These are phyloP conservation scores for Gadopsis marmoratus DNA, from an alignment of 2,797 vertebrate species.

Conservation along the genomic window DNA sequence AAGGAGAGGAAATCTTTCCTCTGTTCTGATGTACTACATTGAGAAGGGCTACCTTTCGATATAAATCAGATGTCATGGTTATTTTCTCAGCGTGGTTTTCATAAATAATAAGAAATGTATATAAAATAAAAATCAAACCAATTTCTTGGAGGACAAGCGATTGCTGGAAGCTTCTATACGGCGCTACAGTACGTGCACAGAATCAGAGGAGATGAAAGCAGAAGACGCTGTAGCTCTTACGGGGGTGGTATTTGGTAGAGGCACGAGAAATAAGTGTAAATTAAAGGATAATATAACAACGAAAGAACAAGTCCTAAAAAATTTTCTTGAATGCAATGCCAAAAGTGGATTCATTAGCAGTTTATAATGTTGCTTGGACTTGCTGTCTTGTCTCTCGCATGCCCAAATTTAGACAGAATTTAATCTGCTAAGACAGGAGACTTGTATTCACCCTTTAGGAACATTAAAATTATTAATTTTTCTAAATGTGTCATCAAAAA, in stretches of 20 bases:
- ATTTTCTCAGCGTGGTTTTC: constrained; percentile 9
- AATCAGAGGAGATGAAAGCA: constrained; percentile 34
- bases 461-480: constrained; percentile 34
- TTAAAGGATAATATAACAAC: constrained; percentile 59
- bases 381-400: constrained; percentile 12
- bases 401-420: constrained; percentile 40
- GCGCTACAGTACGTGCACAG: constrained; percentile 15
- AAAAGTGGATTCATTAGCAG: constrained; percentile 68
- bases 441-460: neutral
- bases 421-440: constrained; percentile 20
- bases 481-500: constrained; percentile 16
- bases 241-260: constrained; percentile 50
- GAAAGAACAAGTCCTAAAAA: constrained; percentile 64
- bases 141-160: constrained; percentile 11
- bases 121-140: neutral
- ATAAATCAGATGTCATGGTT: neutral
- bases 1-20: neutral
- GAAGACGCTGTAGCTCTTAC: constrained; percentile 33
- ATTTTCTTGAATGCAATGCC: constrained; percentile 48
- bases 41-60: neutral
- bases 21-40: neutral
- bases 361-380: constrained; percentile 55
- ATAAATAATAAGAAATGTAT: constrained; percentile 5
- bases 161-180: constrained; percentile 11
- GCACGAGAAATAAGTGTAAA: constrained; percentile 55